Conservation (phyloP, 2,113 vertebrate genomes). For the Corythornis vintsioides region DNA sequence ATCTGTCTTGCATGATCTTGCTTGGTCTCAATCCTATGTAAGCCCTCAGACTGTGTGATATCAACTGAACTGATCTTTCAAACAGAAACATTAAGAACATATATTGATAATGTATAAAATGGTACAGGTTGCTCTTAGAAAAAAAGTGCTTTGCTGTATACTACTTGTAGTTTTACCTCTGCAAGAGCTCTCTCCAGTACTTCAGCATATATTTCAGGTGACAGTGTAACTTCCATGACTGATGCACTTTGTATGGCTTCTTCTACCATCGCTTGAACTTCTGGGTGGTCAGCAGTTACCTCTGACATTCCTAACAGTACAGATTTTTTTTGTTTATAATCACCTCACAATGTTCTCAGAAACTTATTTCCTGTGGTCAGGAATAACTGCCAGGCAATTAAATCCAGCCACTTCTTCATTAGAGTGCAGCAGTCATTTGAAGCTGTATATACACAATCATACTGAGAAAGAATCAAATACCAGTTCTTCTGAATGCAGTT, state of each 20-base stretch:
- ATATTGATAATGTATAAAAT: neutral
- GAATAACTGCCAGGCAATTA: neutral
- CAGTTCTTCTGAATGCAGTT: neutral
- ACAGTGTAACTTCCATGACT: conserved; percentile 32
- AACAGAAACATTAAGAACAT: neutral
- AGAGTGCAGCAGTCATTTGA: neutral
- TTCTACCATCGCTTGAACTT: conserved; percentile 76
- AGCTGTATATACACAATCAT: neutral
- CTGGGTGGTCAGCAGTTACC: conserved; percentile 83
- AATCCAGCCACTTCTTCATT: neutral
- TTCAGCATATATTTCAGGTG: conserved; percentile 69
- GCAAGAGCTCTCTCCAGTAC: conserved; percentile 73
- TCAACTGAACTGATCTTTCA: neutral
- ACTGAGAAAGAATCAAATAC: neutral
- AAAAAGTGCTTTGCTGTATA: neutral
- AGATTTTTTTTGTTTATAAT: neutral
- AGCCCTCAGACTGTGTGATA: neutral
- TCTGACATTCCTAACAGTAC: neutral
- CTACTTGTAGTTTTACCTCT: conserved; percentile 74
- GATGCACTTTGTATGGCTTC: conserved; percentile 69
- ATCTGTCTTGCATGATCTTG: neutral
- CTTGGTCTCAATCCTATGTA: neutral
- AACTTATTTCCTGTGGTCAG: neutral
- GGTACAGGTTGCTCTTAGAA: neutral
- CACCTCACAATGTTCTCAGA: neutral